A percentile compares a stretch with the other conserved stretches of the same genome.
Evolutionary conservation across 2,888 invertebrate genomes (phyloP).

Genomic region (Ethmia dodecea): DNA sequence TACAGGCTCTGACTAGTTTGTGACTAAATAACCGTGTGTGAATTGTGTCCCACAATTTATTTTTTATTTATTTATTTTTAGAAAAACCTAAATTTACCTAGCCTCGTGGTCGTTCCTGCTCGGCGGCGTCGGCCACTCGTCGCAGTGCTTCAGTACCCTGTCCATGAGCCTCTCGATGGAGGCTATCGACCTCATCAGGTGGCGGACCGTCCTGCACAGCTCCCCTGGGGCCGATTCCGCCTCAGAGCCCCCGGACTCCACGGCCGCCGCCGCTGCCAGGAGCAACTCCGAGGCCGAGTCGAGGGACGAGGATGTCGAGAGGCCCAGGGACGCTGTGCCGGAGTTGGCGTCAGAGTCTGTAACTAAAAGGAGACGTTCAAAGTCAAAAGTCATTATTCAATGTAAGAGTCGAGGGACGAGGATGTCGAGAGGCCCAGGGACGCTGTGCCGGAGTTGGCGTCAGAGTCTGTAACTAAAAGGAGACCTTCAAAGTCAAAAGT

Average conservation of each 20-base stretch:
- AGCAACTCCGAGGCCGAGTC: constrained; percentile 49
- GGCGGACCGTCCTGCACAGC: constrained; percentile 35
- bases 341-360: constrained; percentile 47
- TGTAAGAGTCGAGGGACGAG: constrained; percentile 46
- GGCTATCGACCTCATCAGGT: constrained; percentile 61
- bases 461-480: constrained; percentile 45
- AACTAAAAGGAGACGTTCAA: constrained; percentile 21
- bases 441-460: constrained; percentile 34
- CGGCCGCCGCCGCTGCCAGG: constrained; percentile 43
- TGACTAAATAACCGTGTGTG: too few species aligned
- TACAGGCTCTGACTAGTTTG: too few species aligned
- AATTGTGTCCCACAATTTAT: too few species aligned
- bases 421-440: constrained; percentile 45
- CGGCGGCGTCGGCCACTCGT: constrained; percentile 46
- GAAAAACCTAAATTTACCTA: too few species aligned
- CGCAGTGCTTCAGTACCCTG: constrained; percentile 54
- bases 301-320: constrained; percentile 45
- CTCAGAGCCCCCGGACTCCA: constrained; percentile 27
- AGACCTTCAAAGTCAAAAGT: too few species aligned
- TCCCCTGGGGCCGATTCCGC: constrained; percentile 11
- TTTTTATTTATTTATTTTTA: too few species aligned
- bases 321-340: constrained; percentile 35
- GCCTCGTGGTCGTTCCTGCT: constrained; percentile 35
- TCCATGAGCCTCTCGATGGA: constrained; percentile 68
- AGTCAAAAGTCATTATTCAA: constrained; percentile 42